Base-by-base conservation (phyloP, 2,888 invertebrate genomes). In the Ferrisia virgata region DNA sequence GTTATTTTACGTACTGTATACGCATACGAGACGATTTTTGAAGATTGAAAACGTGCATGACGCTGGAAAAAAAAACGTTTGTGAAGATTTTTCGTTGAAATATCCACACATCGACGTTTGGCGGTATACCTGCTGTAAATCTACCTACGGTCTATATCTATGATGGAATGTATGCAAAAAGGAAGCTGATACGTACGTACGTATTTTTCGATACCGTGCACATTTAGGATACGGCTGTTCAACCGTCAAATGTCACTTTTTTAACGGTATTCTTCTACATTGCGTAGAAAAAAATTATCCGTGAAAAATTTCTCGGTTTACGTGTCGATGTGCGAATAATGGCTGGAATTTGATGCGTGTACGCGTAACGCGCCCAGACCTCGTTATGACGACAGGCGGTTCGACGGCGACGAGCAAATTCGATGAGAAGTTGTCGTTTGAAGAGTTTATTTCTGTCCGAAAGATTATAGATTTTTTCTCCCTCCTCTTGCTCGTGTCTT, bases 241-340 rank as follows among this genome's bases (percentile, higher is more conserved):
- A 76, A 36, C 36, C 36, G 28, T 36, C 72, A 76, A 76, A 76
- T 33, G 72, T 76, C 72, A 76, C 72, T 76, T 76, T 36, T 76
- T 76, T 76, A 76, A 76, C 72, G 72, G 72, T 33, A 33, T 76
- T 13, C 28, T 8, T 9, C 53, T 53, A 22, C 72, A 36, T 33
- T 36, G 72, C 72, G 36, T 76, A 22, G 33, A 33, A 36, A 76
- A 64, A 76, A 76, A 76, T 76, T 18, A 76, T 18, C 64, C 72
- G 72, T 76, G 28, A 36, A 64, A 76, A 76, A 76, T 76, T n/a
- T 18, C 1, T 13, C 18, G 18, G 22, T 76, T 76, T 76, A 76
- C 72, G 72, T 36, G 72, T 76, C 33, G 72, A 76, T 76, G 31
- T 36, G 36, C 72, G 36, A 76, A 76, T 36, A 76, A 76, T 76